Evolutionary conservation across 2,113 vertebrate species (phyloP).

Genomic region (Phylloscopus trochiloides): DNA sequence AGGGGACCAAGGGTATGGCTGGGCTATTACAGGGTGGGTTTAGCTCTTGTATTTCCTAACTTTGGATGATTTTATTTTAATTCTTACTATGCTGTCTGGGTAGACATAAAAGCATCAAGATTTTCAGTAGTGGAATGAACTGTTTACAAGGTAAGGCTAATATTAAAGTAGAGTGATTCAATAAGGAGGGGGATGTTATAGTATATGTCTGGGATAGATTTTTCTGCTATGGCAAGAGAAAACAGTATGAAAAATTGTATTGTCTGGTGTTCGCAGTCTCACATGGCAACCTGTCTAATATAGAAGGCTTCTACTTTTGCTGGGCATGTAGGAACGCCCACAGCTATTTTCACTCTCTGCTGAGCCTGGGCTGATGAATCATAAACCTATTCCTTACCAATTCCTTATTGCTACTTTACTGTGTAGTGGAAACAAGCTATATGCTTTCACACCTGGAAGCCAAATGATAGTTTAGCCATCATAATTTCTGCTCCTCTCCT

Average conservation of each 20-base stretch:
- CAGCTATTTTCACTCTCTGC: neutral
- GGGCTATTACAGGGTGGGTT: neutral
- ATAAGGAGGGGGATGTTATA: neutral
- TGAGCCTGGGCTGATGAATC: neutral
- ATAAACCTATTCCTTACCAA: neutral
- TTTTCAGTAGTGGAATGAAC: neutral
- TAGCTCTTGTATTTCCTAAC: neutral
- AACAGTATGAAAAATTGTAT: neutral
- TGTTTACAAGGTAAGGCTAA: neutral
- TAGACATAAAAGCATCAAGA: neutral
- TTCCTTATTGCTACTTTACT: neutral
- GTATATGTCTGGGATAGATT: neutral
- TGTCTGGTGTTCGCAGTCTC: neutral
- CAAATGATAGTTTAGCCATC: neutral
- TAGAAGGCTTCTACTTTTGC: neutral
- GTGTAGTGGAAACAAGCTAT: neutral
- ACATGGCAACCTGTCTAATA: neutral
- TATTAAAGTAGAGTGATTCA: neutral
- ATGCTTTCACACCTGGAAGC: neutral
- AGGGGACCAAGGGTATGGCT: neutral
- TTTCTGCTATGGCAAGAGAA: neutral
- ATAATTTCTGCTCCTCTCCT: neutral
- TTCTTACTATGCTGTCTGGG: neutral
- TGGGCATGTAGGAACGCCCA: neutral
- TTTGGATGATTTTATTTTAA: neutral